These are phyloP conservation scores for Cirrhinus molitorella DNA, from an alignment of 2,797 vertebrate species.

Conservation along the genomic window DNA sequence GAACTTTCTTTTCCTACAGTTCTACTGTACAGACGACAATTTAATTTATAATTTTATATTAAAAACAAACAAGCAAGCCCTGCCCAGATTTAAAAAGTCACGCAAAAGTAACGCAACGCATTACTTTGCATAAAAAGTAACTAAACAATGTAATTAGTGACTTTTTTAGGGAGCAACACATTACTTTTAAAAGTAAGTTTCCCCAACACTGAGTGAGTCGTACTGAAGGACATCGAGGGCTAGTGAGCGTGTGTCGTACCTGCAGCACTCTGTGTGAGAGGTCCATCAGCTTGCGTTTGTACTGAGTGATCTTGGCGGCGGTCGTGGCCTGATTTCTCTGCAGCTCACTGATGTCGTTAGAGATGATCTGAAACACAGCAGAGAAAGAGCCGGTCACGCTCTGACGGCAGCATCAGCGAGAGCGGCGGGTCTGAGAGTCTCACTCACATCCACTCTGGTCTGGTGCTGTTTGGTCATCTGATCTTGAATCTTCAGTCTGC, in stretches of 20 bases:
- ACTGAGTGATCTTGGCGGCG: constrained; percentile 96
- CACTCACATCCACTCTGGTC: constrained; percentile 93
- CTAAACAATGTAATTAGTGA: too few relatives aligned
- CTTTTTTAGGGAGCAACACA: too few relatives aligned
- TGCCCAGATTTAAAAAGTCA: too few relatives aligned
- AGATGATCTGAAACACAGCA: constrained; percentile 86
- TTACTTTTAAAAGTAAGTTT: too few relatives aligned
- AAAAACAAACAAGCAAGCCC: too few relatives aligned
- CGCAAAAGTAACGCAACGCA: too few relatives aligned
- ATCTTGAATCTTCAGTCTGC: constrained; percentile 94
- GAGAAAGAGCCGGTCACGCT: background rate
- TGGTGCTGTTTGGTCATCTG: constrained; percentile 99
- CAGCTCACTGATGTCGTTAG: constrained; percentile 94
- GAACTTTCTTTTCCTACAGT: too few relatives aligned
- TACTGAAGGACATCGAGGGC: too few relatives aligned
- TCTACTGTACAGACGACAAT: too few relatives aligned
- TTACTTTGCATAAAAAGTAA: too few relatives aligned
- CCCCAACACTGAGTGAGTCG: too few relatives aligned
- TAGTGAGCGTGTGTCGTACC: constrained; percentile 75
- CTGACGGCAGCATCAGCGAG: background rate
- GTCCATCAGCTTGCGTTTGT: constrained; percentile 98
- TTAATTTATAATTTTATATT: too few relatives aligned
- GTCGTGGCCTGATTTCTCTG: constrained; percentile 98
- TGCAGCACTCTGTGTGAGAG: constrained; percentile 95
- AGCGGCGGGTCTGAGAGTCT: background rate